Evolutionary conservation across 1,140 invertebrate genomes (phyloP).

Genomic region (Diorhabda carinulata): DNA sequence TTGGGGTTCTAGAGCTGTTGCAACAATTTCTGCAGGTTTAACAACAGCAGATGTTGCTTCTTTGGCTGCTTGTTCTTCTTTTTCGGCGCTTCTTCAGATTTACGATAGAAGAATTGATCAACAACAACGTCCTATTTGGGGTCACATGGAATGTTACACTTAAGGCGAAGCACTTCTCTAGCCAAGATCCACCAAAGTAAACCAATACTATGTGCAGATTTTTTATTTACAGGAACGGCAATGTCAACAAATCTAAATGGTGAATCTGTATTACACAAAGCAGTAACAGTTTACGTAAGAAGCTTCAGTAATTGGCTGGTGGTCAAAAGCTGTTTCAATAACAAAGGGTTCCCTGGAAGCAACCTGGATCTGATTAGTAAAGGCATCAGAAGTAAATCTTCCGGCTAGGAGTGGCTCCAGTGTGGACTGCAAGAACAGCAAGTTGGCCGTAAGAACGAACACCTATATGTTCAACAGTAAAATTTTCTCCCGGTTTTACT

Average conservation of each 20-base stretch:
- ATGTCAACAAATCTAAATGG: constrained; percentile 96
- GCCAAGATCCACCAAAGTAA: constrained; percentile 99
- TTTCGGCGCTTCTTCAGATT: background rate
- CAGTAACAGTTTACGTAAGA: constrained; percentile 99
- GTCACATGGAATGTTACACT: constrained; percentile 2
- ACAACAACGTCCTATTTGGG: background rate
- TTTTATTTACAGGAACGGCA: constrained; percentile 99
- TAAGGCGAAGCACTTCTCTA: constrained; percentile 82
- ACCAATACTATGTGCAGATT: constrained; percentile 92
- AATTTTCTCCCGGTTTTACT: constrained; percentile 98
- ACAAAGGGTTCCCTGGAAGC: constrained; percentile 98
- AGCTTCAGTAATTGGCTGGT: constrained; percentile 97
- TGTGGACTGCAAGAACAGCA: constrained; percentile 97
- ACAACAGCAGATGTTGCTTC: background rate
- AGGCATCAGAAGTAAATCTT: constrained; percentile 90
- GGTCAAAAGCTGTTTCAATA: constrained; percentile 92
- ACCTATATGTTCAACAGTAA: constrained; percentile 91
- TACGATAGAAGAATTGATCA: background rate
- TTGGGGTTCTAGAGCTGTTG: constrained; percentile 30
- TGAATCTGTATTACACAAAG: constrained; percentile 93
- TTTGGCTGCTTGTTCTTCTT: background rate
- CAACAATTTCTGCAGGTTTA: background rate
- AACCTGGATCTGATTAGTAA: constrained; percentile 67
- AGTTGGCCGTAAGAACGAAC: constrained; percentile 93
- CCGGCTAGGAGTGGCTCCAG: constrained; percentile 97